Percentiles rank a stretch among this genome's conserved stretches.
These are phyloP conservation scores for Belgica antarctica DNA, from an alignment of 2,888 invertebrate genomes.

Conservation along the genomic window DNA sequence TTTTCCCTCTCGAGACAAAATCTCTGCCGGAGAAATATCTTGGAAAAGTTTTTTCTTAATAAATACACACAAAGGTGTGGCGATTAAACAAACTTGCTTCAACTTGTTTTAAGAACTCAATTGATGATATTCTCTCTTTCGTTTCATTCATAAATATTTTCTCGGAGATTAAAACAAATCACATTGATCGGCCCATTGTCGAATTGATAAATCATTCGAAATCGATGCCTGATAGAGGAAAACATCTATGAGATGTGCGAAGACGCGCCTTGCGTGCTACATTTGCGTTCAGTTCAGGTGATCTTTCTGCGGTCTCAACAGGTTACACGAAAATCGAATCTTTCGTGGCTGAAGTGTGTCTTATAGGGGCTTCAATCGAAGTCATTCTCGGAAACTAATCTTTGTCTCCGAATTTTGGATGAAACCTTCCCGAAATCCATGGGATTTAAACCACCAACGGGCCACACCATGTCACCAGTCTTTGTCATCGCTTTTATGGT, in stretches of 20 bases:
- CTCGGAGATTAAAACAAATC: constrained; percentile 25
- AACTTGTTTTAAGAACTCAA: constrained; percentile 43
- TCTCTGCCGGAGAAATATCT: constrained; percentile 12
- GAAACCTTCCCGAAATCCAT: too few relatives aligned
- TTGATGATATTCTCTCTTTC: constrained; percentile 24
- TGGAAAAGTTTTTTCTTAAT: constrained; percentile 38
- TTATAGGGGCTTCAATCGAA: neutral
- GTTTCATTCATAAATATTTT: constrained; percentile 30
- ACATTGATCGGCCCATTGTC: constrained; percentile 20
- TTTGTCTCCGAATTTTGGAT: too few relatives aligned
- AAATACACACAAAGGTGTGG: constrained; percentile 39
- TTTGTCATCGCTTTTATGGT: constrained; percentile 38
- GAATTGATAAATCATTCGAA: constrained; percentile 36
- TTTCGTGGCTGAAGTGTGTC: neutral
- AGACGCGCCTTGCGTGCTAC: constrained; percentile 38
- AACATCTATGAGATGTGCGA: neutral
- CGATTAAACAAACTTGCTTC: constrained; percentile 41
- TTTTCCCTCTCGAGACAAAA: neutral
- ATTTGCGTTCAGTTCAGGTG: constrained; percentile 16
- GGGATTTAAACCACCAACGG: too few relatives aligned
- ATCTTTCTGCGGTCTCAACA: constrained; percentile 2
- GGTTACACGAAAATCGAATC: neutral
- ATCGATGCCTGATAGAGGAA: constrained; percentile 18
- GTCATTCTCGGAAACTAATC: neutral
- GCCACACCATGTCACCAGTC: constrained; percentile 37